Evolutionary conservation across 2,113 vertebrate genomes (phyloP).

Genomic region (human (Homo sapiens)): GRCh38 chr20:22788501-22789000

Average conservation of each 20-base stretch:
- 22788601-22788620: neutral
- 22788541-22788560: neutral
- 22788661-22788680: neutral
- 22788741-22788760: neutral
- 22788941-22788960: neutral
- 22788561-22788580: neutral
- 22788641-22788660: neutral
- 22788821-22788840: neutral
- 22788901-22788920: neutral
- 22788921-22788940: neutral
- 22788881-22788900: neutral
- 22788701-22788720: neutral
- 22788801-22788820: neutral
- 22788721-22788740: neutral
- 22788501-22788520: neutral
- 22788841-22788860: neutral
- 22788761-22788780: neutral
- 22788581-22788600: neutral
- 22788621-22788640: neutral
- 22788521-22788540: neutral
- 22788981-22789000: neutral
- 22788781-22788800: neutral
- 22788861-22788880: neutral
- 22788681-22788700: constrained; percentile 10
- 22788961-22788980: neutral